Conservation (phyloP, 2,797 vertebrate species). For the Scomberomorus guttatus region DNA sequence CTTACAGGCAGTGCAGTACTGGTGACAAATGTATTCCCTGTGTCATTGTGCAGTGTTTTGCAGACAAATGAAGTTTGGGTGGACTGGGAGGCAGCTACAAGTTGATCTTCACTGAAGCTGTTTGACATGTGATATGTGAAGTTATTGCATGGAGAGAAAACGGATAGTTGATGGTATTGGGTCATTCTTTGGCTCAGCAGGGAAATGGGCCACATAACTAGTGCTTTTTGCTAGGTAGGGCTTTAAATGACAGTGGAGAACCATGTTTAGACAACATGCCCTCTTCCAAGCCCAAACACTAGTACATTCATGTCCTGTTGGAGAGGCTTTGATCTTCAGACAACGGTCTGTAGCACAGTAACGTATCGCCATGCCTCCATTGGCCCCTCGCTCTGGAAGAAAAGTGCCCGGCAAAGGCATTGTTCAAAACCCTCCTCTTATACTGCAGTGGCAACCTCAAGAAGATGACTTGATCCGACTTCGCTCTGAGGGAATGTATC, state of each 20-base stretch:
- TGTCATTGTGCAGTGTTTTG: slow-evolving; percentile 47
- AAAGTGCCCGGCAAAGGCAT: slow-evolving; percentile 63
- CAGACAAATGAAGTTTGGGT: slow-evolving; percentile 56
- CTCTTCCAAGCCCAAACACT: slow-evolving; percentile 70
- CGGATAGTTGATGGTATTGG: slow-evolving; percentile 65
- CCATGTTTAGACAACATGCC: slow-evolving; percentile 55
- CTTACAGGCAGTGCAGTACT: slow-evolving; percentile 40
- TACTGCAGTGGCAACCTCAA: slow-evolving; percentile 55
- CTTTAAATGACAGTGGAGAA: slow-evolving; percentile 59
- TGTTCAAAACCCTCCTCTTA: slow-evolving; percentile 59
- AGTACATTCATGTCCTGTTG: slow-evolving; percentile 82
- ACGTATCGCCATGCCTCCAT: slow-evolving; percentile 54
- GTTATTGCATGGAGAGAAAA: slow-evolving; percentile 75
- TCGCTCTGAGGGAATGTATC: slow-evolving; percentile 58
- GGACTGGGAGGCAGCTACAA: slow-evolving; percentile 70
- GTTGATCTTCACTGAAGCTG: slow-evolving; percentile 67
- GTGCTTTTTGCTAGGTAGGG: slow-evolving; percentile 69
- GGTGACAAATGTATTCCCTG: slow-evolving; percentile 49
- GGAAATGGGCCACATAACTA: slow-evolving; percentile 72
- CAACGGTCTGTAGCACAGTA: slow-evolving; percentile 62
- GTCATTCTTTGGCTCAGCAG: slow-evolving; percentile 85
- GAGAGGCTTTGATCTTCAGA: slow-evolving; percentile 69
- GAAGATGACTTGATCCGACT: slow-evolving; percentile 61
- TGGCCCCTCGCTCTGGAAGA: slow-evolving; percentile 69
- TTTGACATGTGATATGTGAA: slow-evolving; percentile 65